These are phyloP conservation scores for Pachycephus smyrnensis DNA, from an alignment of 2,888 invertebrate genomes.

Conservation along the genomic window DNA sequence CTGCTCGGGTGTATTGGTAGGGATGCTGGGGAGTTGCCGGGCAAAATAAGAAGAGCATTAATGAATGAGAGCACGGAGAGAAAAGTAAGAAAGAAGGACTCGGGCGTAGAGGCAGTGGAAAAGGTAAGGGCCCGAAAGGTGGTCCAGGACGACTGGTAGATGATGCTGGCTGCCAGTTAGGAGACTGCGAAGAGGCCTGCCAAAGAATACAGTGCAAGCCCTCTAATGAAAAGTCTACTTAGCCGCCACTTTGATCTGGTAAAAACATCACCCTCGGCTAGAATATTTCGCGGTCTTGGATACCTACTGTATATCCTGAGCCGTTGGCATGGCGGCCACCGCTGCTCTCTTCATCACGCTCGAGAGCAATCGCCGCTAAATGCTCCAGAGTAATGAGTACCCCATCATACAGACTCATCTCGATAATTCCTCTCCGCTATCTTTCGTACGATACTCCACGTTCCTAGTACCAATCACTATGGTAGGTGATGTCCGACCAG, in stretches of 20 bases:
- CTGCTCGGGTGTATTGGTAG: not conserved
- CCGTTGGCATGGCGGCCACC: not conserved
- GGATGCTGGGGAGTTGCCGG: constrained; percentile 36
- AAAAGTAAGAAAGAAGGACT: not conserved
- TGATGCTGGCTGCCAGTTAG: not conserved
- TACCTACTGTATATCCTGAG: not conserved
- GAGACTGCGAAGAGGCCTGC: constrained; percentile 16
- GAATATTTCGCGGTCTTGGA: constrained; percentile 13
- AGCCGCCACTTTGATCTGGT: constrained; percentile 54
- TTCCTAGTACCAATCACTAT: not conserved
- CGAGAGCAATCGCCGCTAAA: not conserved
- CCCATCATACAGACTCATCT: not conserved
- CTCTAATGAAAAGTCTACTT: constrained; percentile 55
- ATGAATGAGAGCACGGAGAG: constrained; percentile 49
- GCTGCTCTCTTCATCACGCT: not conserved
- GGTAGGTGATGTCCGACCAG: not conserved
- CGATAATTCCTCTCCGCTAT: not conserved
- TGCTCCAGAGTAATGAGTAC: not conserved
- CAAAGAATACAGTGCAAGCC: constrained; percentile 45
- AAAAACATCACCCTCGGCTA: constrained; percentile 32
- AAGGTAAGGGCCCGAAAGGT: constrained; percentile 14
- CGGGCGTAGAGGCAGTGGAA: constrained; percentile 27
- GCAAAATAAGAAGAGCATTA: constrained; percentile 61
- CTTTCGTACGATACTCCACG: not conserved
- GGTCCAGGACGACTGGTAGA: not conserved